Evolutionary conservation across 2,113 vertebrate species (phyloP), one percentile per base, ranked within the genome.

Genomic region (Tretioscincus oriximinensis): DNA sequence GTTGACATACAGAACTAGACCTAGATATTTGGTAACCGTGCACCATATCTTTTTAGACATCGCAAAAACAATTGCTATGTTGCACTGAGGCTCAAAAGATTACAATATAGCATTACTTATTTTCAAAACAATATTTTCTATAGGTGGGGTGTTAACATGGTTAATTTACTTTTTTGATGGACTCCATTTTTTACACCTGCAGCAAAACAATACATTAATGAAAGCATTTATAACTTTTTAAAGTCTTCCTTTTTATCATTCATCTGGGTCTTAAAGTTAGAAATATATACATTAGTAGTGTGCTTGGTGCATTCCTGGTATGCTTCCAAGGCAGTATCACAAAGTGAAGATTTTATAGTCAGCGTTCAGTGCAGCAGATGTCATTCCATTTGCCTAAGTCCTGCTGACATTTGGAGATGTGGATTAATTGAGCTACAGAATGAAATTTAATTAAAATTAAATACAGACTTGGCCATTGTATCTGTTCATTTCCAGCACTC

Each of bases 341-440:
- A 93, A 93, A 95, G 95, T 92, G 94, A 95, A 94, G 95, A 93
- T 97, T 97, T 97, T 96, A 95, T 95, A 95, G 96, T 95, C 94
- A 89, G 91, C 95, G 92, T 95, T 94, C 94, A 92, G 95, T 95
- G 92, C 95, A 95, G 96, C 97, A 99, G 97, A 98, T 99, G 97
- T 95, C 97, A 96, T 95, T 97, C 97, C 97, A 97, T 97, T 97
- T 98, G 97, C 97, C 96, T 97, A 97, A 96, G 96, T 97, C 96
- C 96, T 97, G 96, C 95, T 98, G 97, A 97, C 97, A 98, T 98
- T 98, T 98, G 96, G 96, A 97, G 95, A 97, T 96, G 95, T 93
- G 94, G 95, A 96, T 96, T 96, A 97, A 96, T 95, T 96, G 95
- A 96, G 95, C 94, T 94, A 93, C 95, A 95, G 96, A 97, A 97